Conservation (phyloP, 2,888 invertebrate genomes). For the Euclidia mi region DNA sequence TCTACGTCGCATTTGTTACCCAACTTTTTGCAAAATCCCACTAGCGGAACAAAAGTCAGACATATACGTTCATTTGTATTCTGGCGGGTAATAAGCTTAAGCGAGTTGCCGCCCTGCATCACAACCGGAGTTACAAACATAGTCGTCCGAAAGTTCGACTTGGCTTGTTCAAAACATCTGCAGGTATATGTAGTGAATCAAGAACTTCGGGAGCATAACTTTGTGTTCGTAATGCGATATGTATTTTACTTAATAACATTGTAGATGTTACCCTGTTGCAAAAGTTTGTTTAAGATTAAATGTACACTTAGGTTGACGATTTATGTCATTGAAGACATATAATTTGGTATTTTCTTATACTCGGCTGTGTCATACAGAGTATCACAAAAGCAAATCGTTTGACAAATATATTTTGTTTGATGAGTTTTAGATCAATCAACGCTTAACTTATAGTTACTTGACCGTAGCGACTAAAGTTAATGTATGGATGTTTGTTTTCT, state of each 20-base stretch:
- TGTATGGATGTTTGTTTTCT: too few species aligned
- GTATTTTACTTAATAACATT: slow-evolving; percentile 15
- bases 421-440: too few species aligned
- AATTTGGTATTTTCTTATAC: too few species aligned
- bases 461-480: too few species aligned
- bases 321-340: too few species aligned
- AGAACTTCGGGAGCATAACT: slow-evolving; percentile 39
- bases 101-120: slow-evolving; percentile 15
- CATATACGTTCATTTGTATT: slow-evolving; percentile 38
- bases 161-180: slow-evolving; percentile 37
- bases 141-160: slow-evolving; percentile 32
- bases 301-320: too few species aligned
- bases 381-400: too few species aligned
- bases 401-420: too few species aligned
- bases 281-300: too few species aligned
- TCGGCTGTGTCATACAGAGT: too few species aligned
- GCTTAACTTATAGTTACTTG: too few species aligned
- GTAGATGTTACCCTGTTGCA: slow-evolving; percentile 24
- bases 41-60: slow-evolving; percentile 16
- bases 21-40: slow-evolving; percentile 18
- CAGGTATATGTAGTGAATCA: slow-evolving; percentile 39
- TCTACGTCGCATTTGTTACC: slow-evolving; percentile 1
- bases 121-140: slow-evolving; percentile 29
- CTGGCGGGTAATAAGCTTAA: slow-evolving; percentile 31
- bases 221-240: slow-evolving; percentile 45